phyloP scores from a whole-genome alignment of 1,140 invertebrate genomes.

The Melitaea cinxia region DNA sequence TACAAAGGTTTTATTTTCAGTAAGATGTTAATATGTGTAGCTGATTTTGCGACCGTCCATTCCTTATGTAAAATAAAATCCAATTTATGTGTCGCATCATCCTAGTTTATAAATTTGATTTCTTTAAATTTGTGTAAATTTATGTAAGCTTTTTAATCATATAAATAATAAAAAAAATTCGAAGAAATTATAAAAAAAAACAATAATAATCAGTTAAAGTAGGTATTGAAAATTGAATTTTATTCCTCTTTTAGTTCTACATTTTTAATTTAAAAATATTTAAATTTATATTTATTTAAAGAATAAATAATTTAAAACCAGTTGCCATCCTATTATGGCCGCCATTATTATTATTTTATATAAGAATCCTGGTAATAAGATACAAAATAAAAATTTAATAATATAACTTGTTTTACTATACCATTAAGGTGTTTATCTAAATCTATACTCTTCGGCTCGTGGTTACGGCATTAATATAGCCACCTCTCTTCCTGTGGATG shows the following conservation, averaged over 20 bases:
- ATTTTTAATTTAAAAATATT: too few species aligned
- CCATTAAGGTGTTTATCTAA: too few species aligned
- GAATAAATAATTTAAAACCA: background rate
- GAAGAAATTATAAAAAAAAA: too few species aligned
- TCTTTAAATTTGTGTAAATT: conserved; percentile 4
- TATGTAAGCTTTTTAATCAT: too few species aligned
- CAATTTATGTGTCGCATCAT: background rate
- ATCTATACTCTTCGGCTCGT: too few species aligned
- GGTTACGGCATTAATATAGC: too few species aligned
- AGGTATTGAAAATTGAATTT: too few species aligned
- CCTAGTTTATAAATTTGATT: background rate
- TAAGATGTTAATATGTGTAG: background rate
- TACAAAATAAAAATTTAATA: background rate
- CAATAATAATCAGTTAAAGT: too few species aligned
- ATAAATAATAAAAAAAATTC: too few species aligned
- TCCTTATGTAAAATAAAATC: background rate
- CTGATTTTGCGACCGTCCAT: conserved; percentile 9
- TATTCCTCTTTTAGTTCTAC: too few species aligned
- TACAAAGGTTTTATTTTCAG: background rate
- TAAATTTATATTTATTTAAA: background rate
- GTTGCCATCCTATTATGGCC: conserved; percentile 4
- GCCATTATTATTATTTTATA: background rate
- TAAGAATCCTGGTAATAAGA: background rate
- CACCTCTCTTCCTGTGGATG: too few species aligned
- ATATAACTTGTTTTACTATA: background rate